Conservation (phyloP, 2,888 invertebrate species). For the Lasius platythorax region DNA sequence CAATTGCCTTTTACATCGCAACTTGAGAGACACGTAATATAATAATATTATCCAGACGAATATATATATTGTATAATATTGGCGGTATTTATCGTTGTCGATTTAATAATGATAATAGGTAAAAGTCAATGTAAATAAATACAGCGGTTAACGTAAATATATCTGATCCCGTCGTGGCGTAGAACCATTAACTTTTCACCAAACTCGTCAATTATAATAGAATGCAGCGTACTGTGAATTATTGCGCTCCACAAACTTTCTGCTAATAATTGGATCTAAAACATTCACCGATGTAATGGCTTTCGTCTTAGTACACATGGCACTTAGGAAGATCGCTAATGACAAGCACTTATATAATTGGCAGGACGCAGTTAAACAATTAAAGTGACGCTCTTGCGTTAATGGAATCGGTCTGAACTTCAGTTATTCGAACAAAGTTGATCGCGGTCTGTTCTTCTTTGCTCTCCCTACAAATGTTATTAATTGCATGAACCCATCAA, state of each 20-base stretch:
- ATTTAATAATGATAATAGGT: conserved; percentile 20
- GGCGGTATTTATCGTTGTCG: not conserved
- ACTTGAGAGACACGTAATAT: not conserved
- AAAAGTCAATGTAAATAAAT: conserved; percentile 29
- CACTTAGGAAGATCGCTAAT: conserved; percentile 52
- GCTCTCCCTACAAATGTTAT: not conserved
- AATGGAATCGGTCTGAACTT: conserved; percentile 15
- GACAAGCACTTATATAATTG: conserved; percentile 50
- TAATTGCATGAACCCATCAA: conserved; percentile 5
- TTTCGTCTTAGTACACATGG: conserved; percentile 37
- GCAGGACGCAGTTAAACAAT: conserved; percentile 48
- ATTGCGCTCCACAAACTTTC: conserved; percentile 36
- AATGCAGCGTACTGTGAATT: conserved; percentile 31
- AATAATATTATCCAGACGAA: not conserved
- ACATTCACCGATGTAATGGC: conserved; percentile 1
- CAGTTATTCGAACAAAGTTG: conserved; percentile 12
- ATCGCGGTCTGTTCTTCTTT: not conserved
- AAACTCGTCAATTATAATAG: conserved; percentile 13
- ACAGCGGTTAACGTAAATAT: conserved; percentile 9
- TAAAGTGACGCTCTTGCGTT: conserved; percentile 37
- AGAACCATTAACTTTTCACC: not conserved
- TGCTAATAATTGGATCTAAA: conserved; percentile 44
- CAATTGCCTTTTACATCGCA: not conserved
- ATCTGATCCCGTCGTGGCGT: not conserved
- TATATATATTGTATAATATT: not conserved